phyloP scores from a whole-genome alignment of 2,888 invertebrate species.

The Torymus texanus region DNA sequence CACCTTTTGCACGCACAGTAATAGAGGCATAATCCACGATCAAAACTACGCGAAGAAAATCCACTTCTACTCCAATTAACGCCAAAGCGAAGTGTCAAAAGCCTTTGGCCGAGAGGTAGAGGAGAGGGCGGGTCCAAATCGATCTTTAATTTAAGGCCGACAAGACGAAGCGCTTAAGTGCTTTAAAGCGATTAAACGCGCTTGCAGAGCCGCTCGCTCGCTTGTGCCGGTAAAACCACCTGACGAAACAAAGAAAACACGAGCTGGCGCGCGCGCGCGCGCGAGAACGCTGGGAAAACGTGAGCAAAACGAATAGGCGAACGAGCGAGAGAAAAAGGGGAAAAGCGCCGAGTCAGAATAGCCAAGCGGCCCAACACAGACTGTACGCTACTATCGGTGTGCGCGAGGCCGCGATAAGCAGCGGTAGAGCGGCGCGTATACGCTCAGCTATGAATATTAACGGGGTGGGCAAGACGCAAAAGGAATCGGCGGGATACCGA shows the following conservation, averaged over 20 bases:
- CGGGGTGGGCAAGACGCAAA: slow-evolving; percentile 64
- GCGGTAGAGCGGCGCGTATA: slow-evolving; percentile 49
- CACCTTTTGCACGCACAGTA: too few species aligned
- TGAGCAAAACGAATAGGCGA: not conserved
- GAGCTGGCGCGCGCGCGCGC: slow-evolving; percentile 13
- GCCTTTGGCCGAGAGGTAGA: too few species aligned
- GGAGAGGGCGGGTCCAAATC: slow-evolving; percentile 10
- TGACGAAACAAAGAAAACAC: slow-evolving; percentile 39
- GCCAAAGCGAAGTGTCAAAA: slow-evolving; percentile 11
- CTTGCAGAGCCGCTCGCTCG: not conserved
- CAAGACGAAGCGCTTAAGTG: slow-evolving; percentile 18
- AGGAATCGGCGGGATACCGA: slow-evolving; percentile 63
- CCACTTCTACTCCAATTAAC: slow-evolving; percentile 16
- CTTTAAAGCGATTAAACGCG: slow-evolving; percentile 37
- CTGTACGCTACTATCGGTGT: slow-evolving; percentile 4
- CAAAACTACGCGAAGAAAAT: too few species aligned
- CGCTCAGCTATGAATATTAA: slow-evolving; percentile 71
- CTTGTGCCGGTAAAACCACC: slow-evolving; percentile 22
- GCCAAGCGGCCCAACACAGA: not conserved
- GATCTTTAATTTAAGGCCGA: slow-evolving; percentile 28
- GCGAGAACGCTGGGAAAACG: slow-evolving; percentile 47
- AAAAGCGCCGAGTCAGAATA: slow-evolving; percentile 35
- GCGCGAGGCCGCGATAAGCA: slow-evolving; percentile 66
- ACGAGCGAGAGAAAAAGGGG: slow-evolving; percentile 44
- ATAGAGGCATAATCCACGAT: too few species aligned